Base-by-base conservation (phyloP, 2,888 invertebrate species). In the Synergus umbraculus region DNA sequence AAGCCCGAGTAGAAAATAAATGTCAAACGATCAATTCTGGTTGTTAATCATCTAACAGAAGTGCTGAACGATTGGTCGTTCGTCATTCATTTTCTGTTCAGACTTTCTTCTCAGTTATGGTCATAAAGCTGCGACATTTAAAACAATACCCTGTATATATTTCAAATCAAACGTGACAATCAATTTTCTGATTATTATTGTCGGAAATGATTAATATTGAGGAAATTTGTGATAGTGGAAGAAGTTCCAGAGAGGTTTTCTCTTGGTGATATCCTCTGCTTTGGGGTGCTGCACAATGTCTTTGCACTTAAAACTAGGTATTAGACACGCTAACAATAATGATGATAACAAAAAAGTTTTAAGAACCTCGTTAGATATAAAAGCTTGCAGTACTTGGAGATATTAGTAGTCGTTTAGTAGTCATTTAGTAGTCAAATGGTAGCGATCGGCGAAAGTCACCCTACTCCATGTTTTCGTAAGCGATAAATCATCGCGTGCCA, bases 401-500 rank as follows among this genome's bases (percentile, higher is more conserved):
- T 29, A 63, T 63, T 29, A 63, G 63, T 63, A 29, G 29, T 63
- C 63, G 63, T 63, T 63, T 63, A 63, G 64, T 22, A 76, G 67
- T 67, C 63, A 64, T 73, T 60, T 69, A 73, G 58, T 78, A 44
- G 67, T 22, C n/a, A n/a, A 63, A 67, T 41, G 54, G 66, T 64
- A 79, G 67, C 76, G 58, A 67, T 66, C 37, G 76, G 66, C 54
- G 76, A 76, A 37, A 67, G 49, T 63, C 46, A 67, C 46, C 22
- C 37, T 29, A 46, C 43, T 63, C 49, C 76, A 82, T 79, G 85
- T 86, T 87, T 86, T 87, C 84, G 86, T 87, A 86, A 86, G 86
- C 89, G 88, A 90, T 91, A 90, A 91, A 90, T 91, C 91, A 91
- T 90, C 88, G 88, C 84, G 88, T 87, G 88, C 87, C 89, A 88